A percentile compares a stretch with the other conserved stretches of the same genome.
phyloP scores from a whole-genome alignment of 2,113 vertebrate genomes.

The Thomomys bottae region DNA sequence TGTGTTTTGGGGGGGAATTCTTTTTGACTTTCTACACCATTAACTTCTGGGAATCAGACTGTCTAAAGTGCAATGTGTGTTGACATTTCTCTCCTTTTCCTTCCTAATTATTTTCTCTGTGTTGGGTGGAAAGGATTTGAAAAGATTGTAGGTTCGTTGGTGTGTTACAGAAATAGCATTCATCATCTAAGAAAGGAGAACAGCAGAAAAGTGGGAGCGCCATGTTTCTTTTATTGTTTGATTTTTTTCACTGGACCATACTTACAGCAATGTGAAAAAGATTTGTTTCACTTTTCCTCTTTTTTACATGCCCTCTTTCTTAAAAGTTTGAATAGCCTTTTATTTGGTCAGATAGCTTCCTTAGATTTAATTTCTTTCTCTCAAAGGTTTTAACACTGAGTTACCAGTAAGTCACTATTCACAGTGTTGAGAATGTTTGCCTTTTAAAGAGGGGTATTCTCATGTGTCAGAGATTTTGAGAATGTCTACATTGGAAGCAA shows the following conservation, averaged over 20 bases:
- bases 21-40: constrained; percentile 5
- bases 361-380: constrained; percentile 6
- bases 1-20: not conserved
- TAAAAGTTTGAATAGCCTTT: not conserved
- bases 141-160: not conserved
- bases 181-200: not conserved
- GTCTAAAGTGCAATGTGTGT: not conserved
- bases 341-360: not conserved
- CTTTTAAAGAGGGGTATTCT: not conserved
- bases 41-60: not conserved
- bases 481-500: not conserved
- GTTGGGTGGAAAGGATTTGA: not conserved
- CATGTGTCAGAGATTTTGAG: constrained; percentile 3
- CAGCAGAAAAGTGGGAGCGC: not conserved
- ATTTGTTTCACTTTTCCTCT: not conserved
- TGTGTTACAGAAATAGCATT: not conserved
- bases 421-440: not conserved
- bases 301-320: not conserved
- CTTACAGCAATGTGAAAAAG: not conserved
- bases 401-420: not conserved
- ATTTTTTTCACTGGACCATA: not conserved
- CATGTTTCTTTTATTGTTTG: constrained; percentile 12
- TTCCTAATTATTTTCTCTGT: constrained; percentile 32
- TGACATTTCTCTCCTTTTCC: not conserved
- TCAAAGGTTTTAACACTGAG: not conserved